phyloP scores from a whole-genome alignment of 2,888 invertebrate genomes.

The Nomada ruficornis region DNA sequence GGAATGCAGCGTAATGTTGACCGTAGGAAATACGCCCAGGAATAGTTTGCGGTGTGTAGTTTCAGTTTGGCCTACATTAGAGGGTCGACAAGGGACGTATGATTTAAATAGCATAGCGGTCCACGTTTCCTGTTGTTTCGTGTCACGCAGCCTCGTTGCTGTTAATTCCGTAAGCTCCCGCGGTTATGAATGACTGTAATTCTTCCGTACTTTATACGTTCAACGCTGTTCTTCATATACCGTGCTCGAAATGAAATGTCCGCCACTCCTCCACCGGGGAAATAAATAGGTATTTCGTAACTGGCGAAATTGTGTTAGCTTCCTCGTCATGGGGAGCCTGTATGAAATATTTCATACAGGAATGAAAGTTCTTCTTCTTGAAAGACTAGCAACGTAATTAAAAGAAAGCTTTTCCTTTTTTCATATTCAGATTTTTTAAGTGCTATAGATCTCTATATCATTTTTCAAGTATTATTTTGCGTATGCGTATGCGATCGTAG shows the following conservation, averaged over 20 bases:
- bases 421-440: too few relatives aligned
- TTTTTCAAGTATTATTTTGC: too few relatives aligned
- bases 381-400: too few relatives aligned
- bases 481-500: too few relatives aligned
- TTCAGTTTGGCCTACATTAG: conserved; percentile 66
- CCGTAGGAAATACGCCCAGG: conserved; percentile 17
- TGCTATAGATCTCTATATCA: too few relatives aligned
- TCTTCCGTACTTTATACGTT: conserved; percentile 25
- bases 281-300: conserved; percentile 9
- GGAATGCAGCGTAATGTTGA: not conserved
- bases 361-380: too few relatives aligned
- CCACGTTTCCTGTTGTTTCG: conserved; percentile 60
- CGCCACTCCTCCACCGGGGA: not conserved
- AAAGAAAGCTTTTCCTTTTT: too few relatives aligned
- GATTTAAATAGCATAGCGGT: conserved; percentile 66
- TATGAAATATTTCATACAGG: too few relatives aligned
- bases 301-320: not conserved
- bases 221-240: conserved; percentile 7
- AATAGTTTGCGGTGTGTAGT: conserved; percentile 52
- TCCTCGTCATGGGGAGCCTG: too few relatives aligned
- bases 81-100: conserved; percentile 57
- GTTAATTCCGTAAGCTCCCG: conserved; percentile 51
- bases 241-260: conserved; percentile 17
- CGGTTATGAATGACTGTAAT: conserved; percentile 50
- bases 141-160: conserved; percentile 46